These are phyloP conservation scores for Caiman crocodilus DNA, from an alignment of 2,797 vertebrate species.

Conservation along the genomic window DNA sequence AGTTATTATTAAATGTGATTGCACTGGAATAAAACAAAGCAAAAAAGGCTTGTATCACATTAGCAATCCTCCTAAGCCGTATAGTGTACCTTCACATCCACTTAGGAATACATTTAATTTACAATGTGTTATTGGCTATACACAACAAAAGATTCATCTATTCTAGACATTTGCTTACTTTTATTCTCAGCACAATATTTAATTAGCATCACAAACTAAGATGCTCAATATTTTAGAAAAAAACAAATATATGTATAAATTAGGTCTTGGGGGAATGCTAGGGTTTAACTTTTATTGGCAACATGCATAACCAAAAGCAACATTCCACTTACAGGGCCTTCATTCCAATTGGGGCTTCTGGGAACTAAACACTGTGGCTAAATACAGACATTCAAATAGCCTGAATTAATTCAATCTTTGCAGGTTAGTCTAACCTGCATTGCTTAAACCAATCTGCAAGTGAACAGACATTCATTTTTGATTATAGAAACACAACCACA, in stretches of 20 bases:
- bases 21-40: background rate
- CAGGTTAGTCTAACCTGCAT: too few relatives aligned
- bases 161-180: constrained; percentile 7
- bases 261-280: background rate
- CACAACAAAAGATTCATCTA: constrained; percentile 2
- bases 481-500: too few relatives aligned
- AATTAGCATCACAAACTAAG: constrained; percentile 15
- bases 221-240: constrained; percentile 26
- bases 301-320: background rate
- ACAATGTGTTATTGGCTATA: constrained; percentile 41
- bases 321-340: background rate
- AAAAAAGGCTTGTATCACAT: background rate
- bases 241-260: background rate
- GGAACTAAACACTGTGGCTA: too few relatives aligned
- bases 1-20: background rate
- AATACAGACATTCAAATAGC: too few relatives aligned
- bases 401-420: too few relatives aligned
- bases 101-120: constrained; percentile 2
- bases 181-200: constrained; percentile 14
- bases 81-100: background rate
- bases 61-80: background rate
- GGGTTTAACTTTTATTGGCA: background rate
- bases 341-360: background rate
- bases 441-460: too few relatives aligned
- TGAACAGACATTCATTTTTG: too few relatives aligned